A percentile compares a stretch with the other conserved stretches of the same genome.
Conservation (phyloP, 2,113 vertebrate species). For the Jacana jacana region DNA sequence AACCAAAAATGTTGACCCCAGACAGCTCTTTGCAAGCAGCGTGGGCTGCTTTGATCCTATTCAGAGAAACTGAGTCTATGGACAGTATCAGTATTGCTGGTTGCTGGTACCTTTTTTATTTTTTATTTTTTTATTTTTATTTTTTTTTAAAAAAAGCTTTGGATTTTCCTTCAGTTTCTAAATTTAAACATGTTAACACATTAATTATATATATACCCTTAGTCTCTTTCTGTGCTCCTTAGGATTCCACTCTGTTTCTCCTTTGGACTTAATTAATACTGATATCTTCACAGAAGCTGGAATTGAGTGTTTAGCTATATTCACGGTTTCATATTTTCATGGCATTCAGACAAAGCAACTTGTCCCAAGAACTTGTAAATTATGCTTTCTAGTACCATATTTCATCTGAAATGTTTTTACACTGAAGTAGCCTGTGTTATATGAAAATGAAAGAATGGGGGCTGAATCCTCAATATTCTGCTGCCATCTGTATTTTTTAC, state of each 20-base stretch:
- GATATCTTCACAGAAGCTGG: background rate
- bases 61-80: background rate
- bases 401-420: background rate
- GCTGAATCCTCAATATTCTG: background rate
- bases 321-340: background rate
- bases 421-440: background rate
- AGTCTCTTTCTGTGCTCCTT: background rate
- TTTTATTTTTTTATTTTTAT: too few relatives aligned
- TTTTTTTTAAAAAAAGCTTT: background rate
- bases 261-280: background rate
- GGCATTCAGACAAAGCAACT: background rate
- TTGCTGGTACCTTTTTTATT: background rate
- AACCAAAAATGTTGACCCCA: background rate
- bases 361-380: background rate
- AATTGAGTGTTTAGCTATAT: background rate
- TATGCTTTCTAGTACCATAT: background rate
- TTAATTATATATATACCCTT: background rate
- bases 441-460: background rate
- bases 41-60: background rate
- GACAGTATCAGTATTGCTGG: background rate
- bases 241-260: background rate
- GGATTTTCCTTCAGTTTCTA: background rate
- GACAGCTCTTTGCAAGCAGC: background rate
- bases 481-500: background rate
- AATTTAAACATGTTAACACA: background rate